These are phyloP conservation scores for Pseudolycoriella hygida DNA, from an alignment of 2,888 invertebrate species.

Conservation along the genomic window DNA sequence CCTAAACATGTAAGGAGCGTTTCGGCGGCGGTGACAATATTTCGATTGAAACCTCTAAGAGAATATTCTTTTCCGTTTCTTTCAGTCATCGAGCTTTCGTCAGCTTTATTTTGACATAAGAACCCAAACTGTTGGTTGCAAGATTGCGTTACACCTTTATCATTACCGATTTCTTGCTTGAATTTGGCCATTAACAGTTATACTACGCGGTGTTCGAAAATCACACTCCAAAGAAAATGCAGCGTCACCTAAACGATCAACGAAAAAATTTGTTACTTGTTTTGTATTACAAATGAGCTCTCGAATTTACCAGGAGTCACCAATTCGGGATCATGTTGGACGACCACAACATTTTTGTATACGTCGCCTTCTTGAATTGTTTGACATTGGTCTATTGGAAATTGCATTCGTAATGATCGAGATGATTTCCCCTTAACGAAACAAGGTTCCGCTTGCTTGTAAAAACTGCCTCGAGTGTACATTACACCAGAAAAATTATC, in stretches of 20 bases:
- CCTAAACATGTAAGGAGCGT: too few species aligned
- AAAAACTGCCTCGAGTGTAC: conserved; percentile 42
- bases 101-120: not conserved
- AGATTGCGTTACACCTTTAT: conserved; percentile 9
- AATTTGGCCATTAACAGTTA: conserved; percentile 34
- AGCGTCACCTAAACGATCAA: conserved; percentile 27
- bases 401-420: conserved; percentile 33
- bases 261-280: too few species aligned
- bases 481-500: conserved; percentile 41
- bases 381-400: conserved; percentile 37
- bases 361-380: conserved; percentile 35
- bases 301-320: conserved; percentile 36
- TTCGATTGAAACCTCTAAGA: too few species aligned
- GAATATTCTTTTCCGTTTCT: too few species aligned
- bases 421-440: conserved; percentile 32
- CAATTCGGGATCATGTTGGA: conserved; percentile 46
- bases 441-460: conserved; percentile 36
- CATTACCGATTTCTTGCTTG: conserved; percentile 29
- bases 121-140: not conserved
- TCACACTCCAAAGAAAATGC: conserved; percentile 48
- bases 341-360: conserved; percentile 40
- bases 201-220: conserved; percentile 35
- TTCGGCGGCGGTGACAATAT: too few species aligned
- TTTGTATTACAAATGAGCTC: too few species aligned
- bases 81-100: not conserved